Base-by-base conservation (phyloP, 2,113 vertebrate species). In the Myiopsitta monachus region DNA sequence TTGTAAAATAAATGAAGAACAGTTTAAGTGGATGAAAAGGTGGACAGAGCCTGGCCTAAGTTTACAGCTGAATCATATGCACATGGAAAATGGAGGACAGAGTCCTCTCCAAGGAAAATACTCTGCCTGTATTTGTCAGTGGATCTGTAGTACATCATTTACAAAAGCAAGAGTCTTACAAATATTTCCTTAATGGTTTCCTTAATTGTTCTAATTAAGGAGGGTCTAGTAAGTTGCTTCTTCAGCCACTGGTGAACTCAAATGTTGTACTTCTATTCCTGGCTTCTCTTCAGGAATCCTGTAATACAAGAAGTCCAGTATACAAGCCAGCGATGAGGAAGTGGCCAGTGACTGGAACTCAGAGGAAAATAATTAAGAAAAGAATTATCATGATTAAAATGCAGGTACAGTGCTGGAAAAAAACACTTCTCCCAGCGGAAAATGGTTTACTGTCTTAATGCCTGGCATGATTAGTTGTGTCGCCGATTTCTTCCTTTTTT, bases 191-290 rank as follows among this genome's bases (percentile, higher is more conserved):
- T 79, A 64, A 75, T 44, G 28, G 33, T 59, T 76, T 91, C 44
- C 39, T 49, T 94, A 92, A 93, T 93, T 83, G 83, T 73, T 88
- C 24, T 93, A 82, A 90, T 93, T 57, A 80, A 91, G 7, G 4
- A 81, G 38, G 30, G 43, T 47, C 51, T 85, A 66, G n/a, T 30
- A 69, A n/a, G n/a, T 64, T 85, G 30, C 86, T 94, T 95, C 88
- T 94, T 95, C 46, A 78, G 83, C 49, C 77, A 81, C 3, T 49
- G 76, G 51, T 27, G 38, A 86, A 81, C 39, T 88, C 44, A 31
- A 41, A 39, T 33, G 15, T 44, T 90, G 36, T 75, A 44, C 90
- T 95, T 72, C 64, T 86, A 61, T 76, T 61, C 44, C 43, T 90
- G 51, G 52, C 41, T 81, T 38, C 28, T 57, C 72, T 91, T 91